Conservation (phyloP, 2,888 invertebrate species). For the Coenonympha glycerion region DNA sequence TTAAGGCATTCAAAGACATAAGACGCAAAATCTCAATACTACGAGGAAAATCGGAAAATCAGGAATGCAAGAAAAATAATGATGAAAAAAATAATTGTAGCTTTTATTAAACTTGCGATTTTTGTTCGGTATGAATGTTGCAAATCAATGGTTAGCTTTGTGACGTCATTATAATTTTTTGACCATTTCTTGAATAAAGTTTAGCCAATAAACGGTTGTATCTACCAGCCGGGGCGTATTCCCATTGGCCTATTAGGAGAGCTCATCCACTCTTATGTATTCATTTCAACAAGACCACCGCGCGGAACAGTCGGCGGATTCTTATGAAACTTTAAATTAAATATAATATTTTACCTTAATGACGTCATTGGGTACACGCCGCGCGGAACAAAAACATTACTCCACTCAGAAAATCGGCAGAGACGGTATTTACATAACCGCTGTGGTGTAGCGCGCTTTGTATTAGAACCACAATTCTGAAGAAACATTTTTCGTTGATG, state of each 20-base stretch:
- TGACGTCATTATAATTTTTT: no score
- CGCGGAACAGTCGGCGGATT: constrained; percentile 39
- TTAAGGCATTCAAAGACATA: no score
- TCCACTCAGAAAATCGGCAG: constrained; percentile 54
- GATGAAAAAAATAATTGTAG: no score
- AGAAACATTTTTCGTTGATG: no score
- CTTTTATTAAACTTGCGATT: no score
- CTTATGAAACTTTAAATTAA: constrained; percentile 32
- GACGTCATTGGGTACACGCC: constrained; percentile 55
- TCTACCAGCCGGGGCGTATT: not conserved
- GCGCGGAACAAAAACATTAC: constrained; percentile 63
- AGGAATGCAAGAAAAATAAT: no score
- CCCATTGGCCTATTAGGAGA: not conserved
- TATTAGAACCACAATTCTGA: no score
- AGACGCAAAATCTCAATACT: no score
- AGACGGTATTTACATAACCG: constrained; percentile 73
- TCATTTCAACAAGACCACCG: constrained; percentile 34
- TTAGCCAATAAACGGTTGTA: not conserved
- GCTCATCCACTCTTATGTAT: constrained; percentile 44
- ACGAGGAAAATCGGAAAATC: no score
- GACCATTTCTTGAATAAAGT: not conserved
- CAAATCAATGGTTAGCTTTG: no score
- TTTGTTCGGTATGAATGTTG: no score
- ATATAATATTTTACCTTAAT: constrained; percentile 60
- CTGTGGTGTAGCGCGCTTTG: no score